Percentiles rank a stretch among this genome's conserved stretches.
Evolutionary conservation across 2,113 vertebrate genomes (phyloP).

Genomic region (Oreotrochilus melanogaster): DNA sequence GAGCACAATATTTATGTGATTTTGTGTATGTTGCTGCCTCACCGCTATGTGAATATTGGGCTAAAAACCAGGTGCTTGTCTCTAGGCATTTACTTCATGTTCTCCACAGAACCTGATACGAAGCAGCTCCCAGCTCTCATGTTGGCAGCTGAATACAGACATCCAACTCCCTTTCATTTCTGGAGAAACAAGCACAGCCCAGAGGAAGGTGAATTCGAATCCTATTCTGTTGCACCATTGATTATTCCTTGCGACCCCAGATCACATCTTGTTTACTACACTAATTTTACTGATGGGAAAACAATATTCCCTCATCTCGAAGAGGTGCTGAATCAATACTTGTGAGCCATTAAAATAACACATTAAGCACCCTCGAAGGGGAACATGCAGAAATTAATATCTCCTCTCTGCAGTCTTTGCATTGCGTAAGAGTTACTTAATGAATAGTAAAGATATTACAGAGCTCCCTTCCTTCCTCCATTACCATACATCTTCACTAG

Average conservation of each 20-base stretch:
- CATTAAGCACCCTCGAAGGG: background rate
- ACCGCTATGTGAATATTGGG: background rate
- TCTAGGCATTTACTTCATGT: background rate
- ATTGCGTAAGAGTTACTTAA: background rate
- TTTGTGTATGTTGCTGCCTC: background rate
- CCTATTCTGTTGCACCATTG: conserved; percentile 7
- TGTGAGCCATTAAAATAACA: conserved; percentile 26
- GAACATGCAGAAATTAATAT: conserved; percentile 15
- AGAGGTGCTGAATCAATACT: conserved; percentile 49
- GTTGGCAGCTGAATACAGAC: background rate
- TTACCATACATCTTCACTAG: background rate
- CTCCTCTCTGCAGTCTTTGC: background rate
- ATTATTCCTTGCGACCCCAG: background rate
- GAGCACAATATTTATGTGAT: background rate
- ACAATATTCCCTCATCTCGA: conserved; percentile 25
- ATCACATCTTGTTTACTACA: conserved; percentile 61
- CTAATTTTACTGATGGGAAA: background rate
- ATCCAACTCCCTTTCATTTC: background rate
- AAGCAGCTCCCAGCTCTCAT: background rate
- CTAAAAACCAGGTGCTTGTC: background rate
- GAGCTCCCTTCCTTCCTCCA: background rate
- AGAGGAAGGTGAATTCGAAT: conserved; percentile 17
- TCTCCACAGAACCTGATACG: background rate
- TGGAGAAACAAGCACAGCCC: background rate
- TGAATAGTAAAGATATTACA: conserved; percentile 26